Conservation (phyloP, 1,140 invertebrate genomes). For the Tetraneura akinire region DNA sequence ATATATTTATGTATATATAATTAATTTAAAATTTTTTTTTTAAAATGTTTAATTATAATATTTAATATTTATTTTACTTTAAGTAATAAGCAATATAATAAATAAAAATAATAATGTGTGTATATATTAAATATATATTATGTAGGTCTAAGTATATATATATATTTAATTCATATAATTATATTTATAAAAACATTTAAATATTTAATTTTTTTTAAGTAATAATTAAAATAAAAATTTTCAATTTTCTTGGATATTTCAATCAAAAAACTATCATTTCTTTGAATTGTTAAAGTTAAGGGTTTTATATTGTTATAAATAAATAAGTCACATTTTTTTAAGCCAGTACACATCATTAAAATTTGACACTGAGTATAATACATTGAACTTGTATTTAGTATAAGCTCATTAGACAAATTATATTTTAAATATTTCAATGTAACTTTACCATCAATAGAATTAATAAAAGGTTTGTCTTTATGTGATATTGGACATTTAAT, state of each 20-base stretch:
- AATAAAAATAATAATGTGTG: too few relatives aligned
- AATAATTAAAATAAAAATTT: slow-evolving; percentile 11
- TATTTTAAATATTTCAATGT: neutral
- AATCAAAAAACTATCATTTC: neutral
- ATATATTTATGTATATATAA: too few relatives aligned
- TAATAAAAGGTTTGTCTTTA: slow-evolving; percentile 21
- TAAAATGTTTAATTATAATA: too few relatives aligned
- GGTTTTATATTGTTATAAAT: neutral
- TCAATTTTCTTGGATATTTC: neutral
- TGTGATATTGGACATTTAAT: slow-evolving; percentile 23
- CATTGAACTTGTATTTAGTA: slow-evolving; percentile 19
- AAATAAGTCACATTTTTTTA: neutral
- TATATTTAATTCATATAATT: too few relatives aligned
- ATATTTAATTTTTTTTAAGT: slow-evolving; percentile 4
- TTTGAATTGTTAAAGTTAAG: neutral
- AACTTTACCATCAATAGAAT: neutral
- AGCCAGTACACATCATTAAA: slow-evolving; percentile 15
- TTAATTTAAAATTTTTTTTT: too few relatives aligned
- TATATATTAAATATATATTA: too few relatives aligned
- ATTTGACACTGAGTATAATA: too few relatives aligned
- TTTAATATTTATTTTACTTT: too few relatives aligned
- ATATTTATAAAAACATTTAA: too few relatives aligned
- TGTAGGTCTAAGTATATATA: too few relatives aligned
- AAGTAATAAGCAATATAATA: too few relatives aligned
- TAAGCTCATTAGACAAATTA: neutral